Base-by-base conservation (phyloP, 2,797 vertebrate genomes). In the Scolopax bukidnonensis region DNA sequence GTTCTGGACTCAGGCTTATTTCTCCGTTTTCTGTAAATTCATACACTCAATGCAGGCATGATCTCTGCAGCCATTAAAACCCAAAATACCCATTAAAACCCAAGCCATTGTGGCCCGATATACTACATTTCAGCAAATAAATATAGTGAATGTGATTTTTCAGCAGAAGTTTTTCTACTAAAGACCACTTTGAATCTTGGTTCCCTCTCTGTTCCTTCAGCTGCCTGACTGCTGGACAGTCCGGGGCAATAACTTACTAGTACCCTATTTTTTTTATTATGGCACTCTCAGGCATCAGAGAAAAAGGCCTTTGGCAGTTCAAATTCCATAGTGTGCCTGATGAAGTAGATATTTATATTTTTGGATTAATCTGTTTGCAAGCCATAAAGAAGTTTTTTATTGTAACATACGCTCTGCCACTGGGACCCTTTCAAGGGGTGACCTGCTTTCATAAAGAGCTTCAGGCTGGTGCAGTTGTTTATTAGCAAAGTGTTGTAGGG, bases 191-290 rank as follows among this genome's bases (percentile, higher is more conserved):
- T 27, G 38, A 30, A 64, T 71, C 57, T 33, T 76, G 33, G 4
- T 23, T 27, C 11, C 59, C 32, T 38, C 50, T 67, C 40, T 45
- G 30, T 51, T 75, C 48, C 48, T 91, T 90, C 89, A 94, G 68
- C 90, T 91, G 71, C 76, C 75, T n/a, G 79, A 28, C 48, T 74
- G 84, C 73, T 87, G 76, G 91, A 53, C 69, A 75, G 88, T 71
- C 90, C 83, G 6, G 6, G 51, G 23, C 33, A 60, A 16, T 12
- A 21, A 21, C 18, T 64, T 64, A 36, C 12, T 33, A 38, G 17
- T 45, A 63, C 59, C 81, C 61, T 61, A 1, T 75, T 91, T 90
- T 40, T 59, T 65, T 70, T 50, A 17, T 71, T 40, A 54, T 2
- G 13, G 30, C 36, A 6, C 57, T 78, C 45, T 8, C 25, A 25